These are phyloP conservation scores for Ammodytes dubius DNA, from an alignment of 2,113 vertebrate species.

Conservation along the genomic window DNA sequence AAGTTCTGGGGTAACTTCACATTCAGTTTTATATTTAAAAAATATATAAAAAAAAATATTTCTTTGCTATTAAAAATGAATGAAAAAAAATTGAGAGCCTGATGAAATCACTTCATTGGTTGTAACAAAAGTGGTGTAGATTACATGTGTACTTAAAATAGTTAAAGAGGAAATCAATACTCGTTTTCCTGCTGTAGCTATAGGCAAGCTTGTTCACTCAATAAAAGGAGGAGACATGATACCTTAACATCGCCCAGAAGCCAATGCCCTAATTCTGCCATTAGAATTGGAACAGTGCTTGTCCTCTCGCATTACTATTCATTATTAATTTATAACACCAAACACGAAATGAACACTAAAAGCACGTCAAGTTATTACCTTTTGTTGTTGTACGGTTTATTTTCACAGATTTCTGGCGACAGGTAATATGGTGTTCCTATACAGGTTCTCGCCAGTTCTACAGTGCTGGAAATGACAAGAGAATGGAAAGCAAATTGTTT, in stretches of 20 bases:
- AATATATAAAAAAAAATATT: not conserved
- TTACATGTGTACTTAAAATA: conserved; percentile 56
- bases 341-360: not conserved
- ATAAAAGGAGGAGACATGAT: conserved; percentile 44
- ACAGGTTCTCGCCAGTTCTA: conserved; percentile 95
- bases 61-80: not conserved
- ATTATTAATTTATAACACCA: not conserved
- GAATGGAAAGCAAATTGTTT: not conserved
- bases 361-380: conserved; percentile 84
- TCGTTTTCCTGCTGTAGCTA: conserved; percentile 37
- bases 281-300: not conserved
- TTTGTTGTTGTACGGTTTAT: conserved; percentile 99
- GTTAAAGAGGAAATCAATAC: conserved; percentile 68
- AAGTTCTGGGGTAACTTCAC: conserved; percentile 25
- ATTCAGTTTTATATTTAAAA: conserved; percentile 18
- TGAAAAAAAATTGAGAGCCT: not conserved
- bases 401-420: conserved; percentile 98
- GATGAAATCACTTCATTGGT: conserved; percentile 15
- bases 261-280: conserved; percentile 12
- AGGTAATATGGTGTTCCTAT: conserved; percentile 98
- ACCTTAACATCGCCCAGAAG: conserved; percentile 33
- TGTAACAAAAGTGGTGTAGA: conserved; percentile 43
- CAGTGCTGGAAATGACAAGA: conserved; percentile 86
- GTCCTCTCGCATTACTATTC: not conserved
- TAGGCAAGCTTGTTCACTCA: conserved; percentile 35